Evolutionary conservation across 2,113 vertebrate genomes (phyloP), one percentile per base, ranked within the genome.

Genomic region (Colinus virginianus): DNA sequence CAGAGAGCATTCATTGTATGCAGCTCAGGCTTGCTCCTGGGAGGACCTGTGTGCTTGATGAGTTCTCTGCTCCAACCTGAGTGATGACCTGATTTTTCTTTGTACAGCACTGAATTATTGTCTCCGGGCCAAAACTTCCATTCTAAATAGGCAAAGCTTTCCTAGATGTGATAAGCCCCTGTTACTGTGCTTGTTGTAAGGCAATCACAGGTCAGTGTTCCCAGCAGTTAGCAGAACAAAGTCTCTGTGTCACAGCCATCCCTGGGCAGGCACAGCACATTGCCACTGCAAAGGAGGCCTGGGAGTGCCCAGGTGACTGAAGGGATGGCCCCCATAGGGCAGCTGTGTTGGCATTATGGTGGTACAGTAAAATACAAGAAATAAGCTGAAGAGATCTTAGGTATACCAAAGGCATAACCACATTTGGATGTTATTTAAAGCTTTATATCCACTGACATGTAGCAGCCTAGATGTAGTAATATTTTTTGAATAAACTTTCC

Each of bases 401-500:
- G 40, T 66, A 30, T 68, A 38, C 8, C 90, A 63, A 93, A 63
- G 90, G 59, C 81, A 92, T 23, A 32, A 46, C 75, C 42, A 7
- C 78, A n/a, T 21, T 6, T 92, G 78, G 58, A 71, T 91, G 71
- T 83, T 90, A 67, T 95, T 89, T 87, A 43, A 92, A 89, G 38
- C 59, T 88, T 85, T 45, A 7, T 76, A 68, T 68, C 68, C 0
- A 3, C 43, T 88, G 90, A 78, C 74, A 42, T 9, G 2, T 43
- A 79, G 58, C 72, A 87, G 75, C n/a, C 70, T 77, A 38, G 28
- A 84, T 76, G 48, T 20, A 83, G 59, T 38, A 6, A 22, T 94
- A 34, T 94, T 94, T 88, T 86, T 83, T 67, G 93, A 95, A 83
- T 61, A 95, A 95, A 86, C 81, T 93, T 91, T 77, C 55, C 78